Evolutionary conservation across 2,797 vertebrate genomes (phyloP).

Genomic region (Amazonetta brasiliensis): DNA sequence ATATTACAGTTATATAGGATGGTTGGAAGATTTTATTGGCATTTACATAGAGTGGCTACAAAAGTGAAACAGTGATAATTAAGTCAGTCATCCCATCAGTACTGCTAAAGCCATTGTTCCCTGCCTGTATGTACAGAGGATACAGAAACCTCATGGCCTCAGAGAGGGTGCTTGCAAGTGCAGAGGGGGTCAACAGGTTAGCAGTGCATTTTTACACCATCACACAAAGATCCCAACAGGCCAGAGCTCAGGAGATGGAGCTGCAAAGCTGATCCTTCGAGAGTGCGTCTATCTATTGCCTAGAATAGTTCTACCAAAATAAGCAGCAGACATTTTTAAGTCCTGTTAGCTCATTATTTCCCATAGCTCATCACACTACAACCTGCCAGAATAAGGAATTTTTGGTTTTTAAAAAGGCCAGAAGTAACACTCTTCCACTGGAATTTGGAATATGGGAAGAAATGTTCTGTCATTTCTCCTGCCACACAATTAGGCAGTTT

Average conservation of each 20-base stretch:
- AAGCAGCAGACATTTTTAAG: not conserved
- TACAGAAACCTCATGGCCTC: not conserved
- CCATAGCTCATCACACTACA: not conserved
- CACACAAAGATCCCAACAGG: not conserved
- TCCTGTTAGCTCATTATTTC: not conserved
- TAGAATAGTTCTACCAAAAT: not conserved
- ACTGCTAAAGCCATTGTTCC: not conserved
- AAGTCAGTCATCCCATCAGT: not conserved
- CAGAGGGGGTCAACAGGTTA: not conserved
- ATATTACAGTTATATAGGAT: not conserved
- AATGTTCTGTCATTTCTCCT: not conserved
- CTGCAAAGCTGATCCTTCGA: not conserved
- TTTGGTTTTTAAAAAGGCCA: not conserved
- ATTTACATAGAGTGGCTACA: not conserved
- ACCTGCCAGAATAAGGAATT: not conserved
- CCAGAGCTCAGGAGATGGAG: not conserved
- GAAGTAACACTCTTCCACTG: not conserved
- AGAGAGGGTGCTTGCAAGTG: not conserved
- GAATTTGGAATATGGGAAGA: not conserved
- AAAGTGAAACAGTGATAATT: not conserved
- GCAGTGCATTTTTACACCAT: not conserved
- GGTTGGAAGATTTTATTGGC: conserved; percentile 1
- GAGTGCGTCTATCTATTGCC: not conserved
- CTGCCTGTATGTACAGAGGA: not conserved
- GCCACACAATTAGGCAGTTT: not conserved